Base-by-base conservation (phyloP, 1,140 invertebrate species). In the Caerostris darwini region DNA sequence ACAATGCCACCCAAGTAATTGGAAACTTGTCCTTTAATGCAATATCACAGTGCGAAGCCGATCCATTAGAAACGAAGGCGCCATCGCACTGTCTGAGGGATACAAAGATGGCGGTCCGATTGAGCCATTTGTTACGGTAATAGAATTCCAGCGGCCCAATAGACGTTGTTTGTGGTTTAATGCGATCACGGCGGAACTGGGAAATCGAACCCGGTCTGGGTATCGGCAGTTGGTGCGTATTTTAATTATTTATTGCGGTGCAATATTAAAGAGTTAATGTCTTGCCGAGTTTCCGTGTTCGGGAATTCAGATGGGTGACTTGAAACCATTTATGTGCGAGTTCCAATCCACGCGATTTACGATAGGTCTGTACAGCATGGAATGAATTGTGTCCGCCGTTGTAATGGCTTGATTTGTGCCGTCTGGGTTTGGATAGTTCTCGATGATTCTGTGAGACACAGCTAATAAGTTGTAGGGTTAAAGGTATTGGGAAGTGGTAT, bases 81-180 rank as follows among this genome's bases (percentile, higher is more conserved):
- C 87, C 64, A 71, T 57, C 69, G 12, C 77, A 59, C 54, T 81
- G 53, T 54, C 53, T 53, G 7, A 50, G 14, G 8, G 77, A 83
- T 50, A 93, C 91, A 93, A 85, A 92, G 59, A 85, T 85, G 81
- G 90, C 58, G 6, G 59, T 53, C 14, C 64, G 71, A 87, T 87
- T 86, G 91, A 93, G 17, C 91, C 91, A 93, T 93, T 93, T 93
- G 91, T 86, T 93, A 87, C 61, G 64, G 91, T 93, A 93, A 93
- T 93, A 93, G 91, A 93, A 93, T 92, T 92, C 90, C 81, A 53
- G 81, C n/a, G n/a, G 90, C 14, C 58, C 58, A 34, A 77, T 82
- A 57, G 82, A 77, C 91, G 90, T 93, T 93, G 91, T 93, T 93
- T 86, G 91, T 12, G 59, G 91, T 58, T 34, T 83, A 64, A 92